Base-by-base conservation (phyloP, 2,113 vertebrate genomes). In the Thermophis baileyi region DNA sequence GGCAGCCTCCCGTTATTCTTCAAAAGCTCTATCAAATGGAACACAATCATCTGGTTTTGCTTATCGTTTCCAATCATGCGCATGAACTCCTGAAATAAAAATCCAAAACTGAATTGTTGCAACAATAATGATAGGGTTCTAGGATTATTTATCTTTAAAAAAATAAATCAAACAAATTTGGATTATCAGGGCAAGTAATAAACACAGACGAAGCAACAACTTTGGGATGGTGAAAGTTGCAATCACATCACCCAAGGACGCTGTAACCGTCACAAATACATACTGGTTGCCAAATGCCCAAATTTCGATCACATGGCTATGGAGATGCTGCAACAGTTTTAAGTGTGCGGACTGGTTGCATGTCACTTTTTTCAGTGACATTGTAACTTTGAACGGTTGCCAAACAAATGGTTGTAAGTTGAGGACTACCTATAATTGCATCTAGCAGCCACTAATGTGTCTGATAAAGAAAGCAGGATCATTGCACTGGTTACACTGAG, bases 1-100 rank as follows among this genome's bases (percentile, higher is more conserved):
- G 98, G 98, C 8, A 99, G 95, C 94, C 99, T 98, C 89, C 98
- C 98, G 60, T 98, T 98, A n/a, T 97, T 98, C 95, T 99, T 99
- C 91, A 99, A 97, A 94, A 99, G 98, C 92, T 99, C 98, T 94
- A 99, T 99, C 95, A 99, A 98, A 96, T 99, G 99, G 96, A 99
- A 99, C 11, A 99, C 99, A 69, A 99, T 99, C 99, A 99, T 99
- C 97, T 99, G 99, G 46, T 99, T 99, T 96, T 99, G 99, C 95
- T 99, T 99, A 95, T 99, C 99, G 92, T 98, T 98, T 27, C 99
- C 99, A 97, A 99, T 99, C 98, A 98, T 98, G 81, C 98, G 98
- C 99, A 99, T 99, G 95, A 99, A 99, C 96, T 99, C 98, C 99
- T 99, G 96, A 90, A 98, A 97, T 53, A 89, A 54, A 94, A 93